A percentile compares a stretch with the other conserved stretches of the same genome.
Conservation (phyloP, 1,140 invertebrate species). For the Cydia fagiglandana region DNA sequence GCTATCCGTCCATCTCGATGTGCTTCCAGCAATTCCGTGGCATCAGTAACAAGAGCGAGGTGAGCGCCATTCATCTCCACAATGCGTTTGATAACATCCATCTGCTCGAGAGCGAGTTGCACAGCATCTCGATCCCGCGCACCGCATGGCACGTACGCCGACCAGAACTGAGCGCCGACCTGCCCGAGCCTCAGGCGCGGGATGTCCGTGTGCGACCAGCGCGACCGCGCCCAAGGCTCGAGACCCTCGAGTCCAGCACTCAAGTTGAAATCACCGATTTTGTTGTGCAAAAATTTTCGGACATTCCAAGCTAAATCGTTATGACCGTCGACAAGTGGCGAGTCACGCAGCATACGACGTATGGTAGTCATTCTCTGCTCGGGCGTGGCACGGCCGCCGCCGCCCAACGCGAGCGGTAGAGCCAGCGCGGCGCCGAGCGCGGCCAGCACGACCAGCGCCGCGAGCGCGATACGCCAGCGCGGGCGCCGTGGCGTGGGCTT, state of each 20-base stretch:
- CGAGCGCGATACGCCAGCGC: conserved; percentile 72
- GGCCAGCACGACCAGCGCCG: conserved; percentile 67
- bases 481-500: conserved; percentile 70
- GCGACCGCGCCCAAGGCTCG: conserved; percentile 88
- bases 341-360: conserved; percentile 80
- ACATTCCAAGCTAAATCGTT: conserved; percentile 94
- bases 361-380: conserved; percentile 81
- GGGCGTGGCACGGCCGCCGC: conserved; percentile 78
- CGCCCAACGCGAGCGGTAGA: conserved; percentile 72
- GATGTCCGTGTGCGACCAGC: conserved; percentile 94
- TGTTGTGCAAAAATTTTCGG: conserved; percentile 89
- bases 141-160: conserved; percentile 91
- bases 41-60: conserved; percentile 85
- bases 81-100: conserved; percentile 92
- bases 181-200: conserved; percentile 88
- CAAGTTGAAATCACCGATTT: conserved; percentile 88
- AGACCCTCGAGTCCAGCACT: conserved; percentile 86
- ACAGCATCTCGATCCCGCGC: conserved; percentile 91
- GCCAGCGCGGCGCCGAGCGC: conserved; percentile 72
- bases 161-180: conserved; percentile 91
- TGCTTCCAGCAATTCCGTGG: conserved; percentile 86
- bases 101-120: conserved; percentile 91
- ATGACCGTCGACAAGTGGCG: conserved; percentile 86
- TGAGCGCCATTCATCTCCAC: conserved; percentile 87
- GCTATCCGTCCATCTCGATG: conserved; percentile 88